These are phyloP conservation scores for Blomia tropicalis DNA, from an alignment of 2,888 invertebrate genomes.

Conservation along the genomic window DNA sequence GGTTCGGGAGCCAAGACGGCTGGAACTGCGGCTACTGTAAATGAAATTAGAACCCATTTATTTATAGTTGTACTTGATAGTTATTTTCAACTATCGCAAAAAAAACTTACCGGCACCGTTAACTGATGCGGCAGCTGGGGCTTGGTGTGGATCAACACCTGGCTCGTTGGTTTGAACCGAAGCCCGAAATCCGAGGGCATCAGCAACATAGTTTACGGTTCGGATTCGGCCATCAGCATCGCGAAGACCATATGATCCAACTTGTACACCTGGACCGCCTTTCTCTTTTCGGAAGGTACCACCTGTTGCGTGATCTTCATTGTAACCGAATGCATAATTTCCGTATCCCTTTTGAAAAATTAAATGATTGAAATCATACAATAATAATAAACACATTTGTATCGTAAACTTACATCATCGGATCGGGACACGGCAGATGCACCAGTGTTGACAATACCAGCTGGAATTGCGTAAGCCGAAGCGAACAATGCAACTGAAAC, in stretches of 20 bases:
- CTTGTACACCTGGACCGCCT: conserved; percentile 24
- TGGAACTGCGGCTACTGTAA: too few relatives aligned
- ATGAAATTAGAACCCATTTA: too few relatives aligned
- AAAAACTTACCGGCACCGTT: conserved; percentile 22
- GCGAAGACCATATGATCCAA: conserved; percentile 27
- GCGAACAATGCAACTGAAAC: background rate
- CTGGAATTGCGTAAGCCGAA: background rate
- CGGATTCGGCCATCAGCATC: conserved; percentile 26
- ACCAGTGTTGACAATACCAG: conserved; percentile 9
- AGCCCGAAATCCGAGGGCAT: conserved; percentile 26
- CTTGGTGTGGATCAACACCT: conserved; percentile 26
- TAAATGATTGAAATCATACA: too few relatives aligned
- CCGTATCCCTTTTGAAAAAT: too few relatives aligned
- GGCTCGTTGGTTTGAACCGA: background rate
- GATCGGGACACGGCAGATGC: conserved; percentile 7
- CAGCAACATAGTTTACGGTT: conserved; percentile 28
- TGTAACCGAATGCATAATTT: conserved; percentile 28
- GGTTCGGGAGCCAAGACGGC: too few relatives aligned
- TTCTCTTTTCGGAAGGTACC: too few relatives aligned
- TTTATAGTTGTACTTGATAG: too few relatives aligned
- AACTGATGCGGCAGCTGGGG: conserved; percentile 23
- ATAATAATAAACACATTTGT: too few relatives aligned
- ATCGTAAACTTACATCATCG: too few relatives aligned
- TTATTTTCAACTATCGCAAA: too few relatives aligned
- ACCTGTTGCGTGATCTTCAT: conserved; percentile 28